Evolutionary conservation across 2,113 vertebrate genomes (phyloP), one percentile per base, ranked within the genome.

Genomic region (Caracal caracal): DNA sequence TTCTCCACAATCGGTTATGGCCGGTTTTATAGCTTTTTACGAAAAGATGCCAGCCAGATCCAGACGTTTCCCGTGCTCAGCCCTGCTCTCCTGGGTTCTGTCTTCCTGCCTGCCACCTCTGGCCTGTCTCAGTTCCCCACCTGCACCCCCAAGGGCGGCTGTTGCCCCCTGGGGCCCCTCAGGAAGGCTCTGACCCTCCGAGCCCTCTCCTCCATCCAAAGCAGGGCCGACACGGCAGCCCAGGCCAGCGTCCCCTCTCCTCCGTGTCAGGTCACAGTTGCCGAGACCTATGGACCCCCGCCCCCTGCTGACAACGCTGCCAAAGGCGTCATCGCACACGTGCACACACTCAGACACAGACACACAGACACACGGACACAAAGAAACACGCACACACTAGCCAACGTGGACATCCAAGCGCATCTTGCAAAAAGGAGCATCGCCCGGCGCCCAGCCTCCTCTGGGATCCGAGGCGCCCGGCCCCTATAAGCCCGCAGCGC

Each of bases 401-500:
- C 51, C 81, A 35, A 19, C n/a, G 56, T 3, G 2, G 40, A 68
- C 97, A 70, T 94, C 96, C 96, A 84, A 94, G 95, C 47, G 90
- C 95, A 15, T 93, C 89, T 95, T 93, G 96, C 87, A 95, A 92
- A 93, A 65, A 94, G 95, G 87, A 73, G 76, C 83, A 28, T 78
- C 81, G 68, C 85, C 90, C 93, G 16, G 96, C 93, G 53, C 94
- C 93, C 90, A 89, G 85, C 97, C 96, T 96, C 97, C 98, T 97
- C 90, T 68, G 96, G 97, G 95, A 94, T 96, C 75, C 94, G n/a
- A 3, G 90, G 90, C 79, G 68, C 56, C 91, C 84, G 22, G 75
- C 75, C 86, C 84, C 3, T 13, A 30, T 98, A 98, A 98, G 98
- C 96, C 95, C 53, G 76, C 93, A 68, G 92, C 6, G n/a, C 30